Evolutionary conservation across 2,888 invertebrate genomes (phyloP).

Genomic region (Augiades crinisus): DNA sequence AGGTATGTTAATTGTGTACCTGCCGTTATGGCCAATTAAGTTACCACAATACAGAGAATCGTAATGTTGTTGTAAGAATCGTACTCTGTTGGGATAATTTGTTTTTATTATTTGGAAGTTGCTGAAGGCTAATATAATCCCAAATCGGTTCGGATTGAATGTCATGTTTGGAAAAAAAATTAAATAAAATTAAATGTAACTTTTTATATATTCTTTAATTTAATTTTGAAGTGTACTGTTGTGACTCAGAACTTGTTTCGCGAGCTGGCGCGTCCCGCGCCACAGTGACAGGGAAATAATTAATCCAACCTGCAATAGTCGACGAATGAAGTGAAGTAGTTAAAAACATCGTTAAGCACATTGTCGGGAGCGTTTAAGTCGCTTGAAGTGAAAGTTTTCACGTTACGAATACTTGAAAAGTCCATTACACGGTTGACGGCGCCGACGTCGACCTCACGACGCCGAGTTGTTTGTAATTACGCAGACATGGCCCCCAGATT

Average conservation of each 20-base stretch:
- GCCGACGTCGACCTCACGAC: constrained; percentile 60
- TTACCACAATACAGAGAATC: too few relatives aligned
- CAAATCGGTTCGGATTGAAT: too few relatives aligned
- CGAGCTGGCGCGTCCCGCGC: constrained; percentile 29
- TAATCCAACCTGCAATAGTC: constrained; percentile 66
- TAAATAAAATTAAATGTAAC: too few relatives aligned
- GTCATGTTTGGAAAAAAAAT: too few relatives aligned
- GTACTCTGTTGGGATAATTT: too few relatives aligned
- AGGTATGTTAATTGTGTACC: too few relatives aligned
- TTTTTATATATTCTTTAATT: too few relatives aligned
- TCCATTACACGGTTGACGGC: constrained; percentile 76
- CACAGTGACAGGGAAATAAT: constrained; percentile 51
- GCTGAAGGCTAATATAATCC: too few relatives aligned
- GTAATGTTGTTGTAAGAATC: too few relatives aligned
- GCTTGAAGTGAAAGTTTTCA: constrained; percentile 71
- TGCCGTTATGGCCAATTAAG: too few relatives aligned
- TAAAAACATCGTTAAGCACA: constrained; percentile 77
- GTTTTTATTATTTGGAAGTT: too few relatives aligned
- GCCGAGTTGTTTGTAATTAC: constrained; percentile 73
- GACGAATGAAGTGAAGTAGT: constrained; percentile 63
- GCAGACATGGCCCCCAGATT: constrained; percentile 68
- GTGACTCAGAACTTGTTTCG: neutral
- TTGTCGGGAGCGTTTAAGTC: constrained; percentile 70
- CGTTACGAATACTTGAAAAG: constrained; percentile 78
- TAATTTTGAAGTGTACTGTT: neutral